Conservation (phyloP, 1,140 invertebrate species). For the Pantala flavescens region DNA sequence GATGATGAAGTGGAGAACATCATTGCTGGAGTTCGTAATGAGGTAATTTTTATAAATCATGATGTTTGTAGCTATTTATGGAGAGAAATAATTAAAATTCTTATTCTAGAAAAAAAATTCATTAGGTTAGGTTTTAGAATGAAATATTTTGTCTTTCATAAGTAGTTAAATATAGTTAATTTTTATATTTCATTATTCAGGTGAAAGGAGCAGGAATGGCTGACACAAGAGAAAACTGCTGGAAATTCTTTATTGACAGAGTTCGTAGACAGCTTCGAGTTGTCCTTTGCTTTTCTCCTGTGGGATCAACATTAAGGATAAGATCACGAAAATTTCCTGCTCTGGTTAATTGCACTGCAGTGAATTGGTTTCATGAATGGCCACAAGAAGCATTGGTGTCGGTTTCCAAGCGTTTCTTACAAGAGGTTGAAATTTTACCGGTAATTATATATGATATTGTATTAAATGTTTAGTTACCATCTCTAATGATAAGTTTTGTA, state of each 20-base stretch:
- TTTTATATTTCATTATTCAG: constrained; percentile 31
- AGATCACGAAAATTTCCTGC: constrained; percentile 91
- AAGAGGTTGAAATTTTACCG: constrained; percentile 66
- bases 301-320: constrained; percentile 80
- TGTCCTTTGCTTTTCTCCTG: constrained; percentile 88
- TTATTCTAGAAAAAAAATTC: no score
- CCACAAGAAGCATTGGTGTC: constrained; percentile 90
- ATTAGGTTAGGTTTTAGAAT: constrained; percentile 24
- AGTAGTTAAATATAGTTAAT: no score
- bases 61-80: neutral
- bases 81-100: neutral
- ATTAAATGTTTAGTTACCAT: constrained; percentile 11
- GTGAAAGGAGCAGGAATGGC: constrained; percentile 68
- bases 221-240: constrained; percentile 90
- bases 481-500: neutral
- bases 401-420: constrained; percentile 79
- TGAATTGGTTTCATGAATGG: constrained; percentile 99
- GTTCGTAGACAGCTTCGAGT: constrained; percentile 69
- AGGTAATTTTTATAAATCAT: constrained; percentile 41
- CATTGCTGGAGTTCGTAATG: constrained; percentile 74
- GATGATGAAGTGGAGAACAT: constrained; percentile 96
- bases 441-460: constrained; percentile 36
- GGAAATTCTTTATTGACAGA: constrained; percentile 94
- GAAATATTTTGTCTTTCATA: constrained; percentile 20
- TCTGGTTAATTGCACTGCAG: constrained; percentile 85